Evolutionary conservation across 2,797 vertebrate species (phyloP).

Genomic region (Dendrocincla tyrannina): DNA sequence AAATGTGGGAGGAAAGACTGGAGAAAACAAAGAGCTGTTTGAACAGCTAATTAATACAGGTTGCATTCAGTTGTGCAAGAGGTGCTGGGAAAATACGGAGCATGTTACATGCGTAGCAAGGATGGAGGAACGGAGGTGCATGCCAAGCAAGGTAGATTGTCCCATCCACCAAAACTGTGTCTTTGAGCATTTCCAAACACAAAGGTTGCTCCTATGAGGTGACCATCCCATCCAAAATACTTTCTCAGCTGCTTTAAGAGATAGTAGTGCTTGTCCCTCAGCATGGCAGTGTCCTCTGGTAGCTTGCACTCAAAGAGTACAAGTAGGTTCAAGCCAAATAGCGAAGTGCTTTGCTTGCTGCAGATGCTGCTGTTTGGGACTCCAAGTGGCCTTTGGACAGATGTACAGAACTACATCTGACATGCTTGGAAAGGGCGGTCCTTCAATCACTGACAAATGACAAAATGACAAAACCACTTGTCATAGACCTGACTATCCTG

Average conservation of each 20-base stretch:
- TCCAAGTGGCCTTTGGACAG: neutral
- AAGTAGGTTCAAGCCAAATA: neutral
- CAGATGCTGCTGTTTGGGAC: neutral
- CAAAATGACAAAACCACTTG: neutral
- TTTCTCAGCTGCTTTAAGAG: neutral
- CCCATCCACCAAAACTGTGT: fast-evolving
- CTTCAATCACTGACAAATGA: neutral
- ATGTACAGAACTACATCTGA: neutral
- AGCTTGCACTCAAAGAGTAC: fast-evolving
- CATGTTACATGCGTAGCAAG: fast-evolving
- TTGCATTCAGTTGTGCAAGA: neutral
- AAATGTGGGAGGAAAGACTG: neutral
- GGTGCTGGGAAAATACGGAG: neutral
- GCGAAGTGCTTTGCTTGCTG: fast-evolving
- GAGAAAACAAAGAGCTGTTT: neutral
- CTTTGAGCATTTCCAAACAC: neutral
- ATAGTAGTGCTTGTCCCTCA: neutral
- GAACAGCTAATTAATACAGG: neutral
- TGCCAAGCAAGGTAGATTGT: neutral
- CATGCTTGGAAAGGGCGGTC: neutral
- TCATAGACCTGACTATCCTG: neutral
- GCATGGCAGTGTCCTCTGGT: neutral
- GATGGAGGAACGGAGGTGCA: neutral
- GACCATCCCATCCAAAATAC: neutral
- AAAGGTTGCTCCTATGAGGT: neutral